A percentile compares a stretch with the other conserved stretches of the same genome.
These are phyloP conservation scores for Machimus atricapillus DNA, from an alignment of 2,888 invertebrate genomes.

Conservation along the genomic window DNA sequence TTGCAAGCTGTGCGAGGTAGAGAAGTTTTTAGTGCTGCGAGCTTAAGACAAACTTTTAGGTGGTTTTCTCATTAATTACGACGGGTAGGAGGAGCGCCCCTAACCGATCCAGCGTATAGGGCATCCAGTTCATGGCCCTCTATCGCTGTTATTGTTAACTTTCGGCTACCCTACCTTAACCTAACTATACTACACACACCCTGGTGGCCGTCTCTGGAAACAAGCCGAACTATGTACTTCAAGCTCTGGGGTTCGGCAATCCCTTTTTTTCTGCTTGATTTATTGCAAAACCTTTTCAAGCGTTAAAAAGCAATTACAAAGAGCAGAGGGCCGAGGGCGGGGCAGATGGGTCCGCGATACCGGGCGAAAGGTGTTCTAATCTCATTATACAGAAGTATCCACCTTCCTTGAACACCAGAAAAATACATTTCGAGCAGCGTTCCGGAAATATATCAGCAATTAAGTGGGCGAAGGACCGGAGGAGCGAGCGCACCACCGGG, in stretches of 20 bases:
- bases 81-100: not conserved
- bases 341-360: conserved; percentile 22
- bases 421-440: not conserved
- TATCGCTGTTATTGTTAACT: conserved; percentile 15
- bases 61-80: conserved; percentile 36
- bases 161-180: conserved; percentile 13
- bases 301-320: conserved; percentile 42
- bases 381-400: conserved; percentile 33
- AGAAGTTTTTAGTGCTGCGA: conserved; percentile 11
- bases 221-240: not conserved
- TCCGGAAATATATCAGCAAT: conserved; percentile 17
- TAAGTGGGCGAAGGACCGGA: not conserved
- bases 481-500: not conserved
- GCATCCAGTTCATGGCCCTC: not conserved
- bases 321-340: not conserved
- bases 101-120: not conserved
- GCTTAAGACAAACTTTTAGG: conserved; percentile 34
- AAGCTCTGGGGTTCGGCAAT: conserved; percentile 1
- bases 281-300: conserved; percentile 40
- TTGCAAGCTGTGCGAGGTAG: conserved; percentile 8
- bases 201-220: not conserved
- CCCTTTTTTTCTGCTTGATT: conserved; percentile 37
- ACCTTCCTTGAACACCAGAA: conserved; percentile 2
- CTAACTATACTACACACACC: not conserved
- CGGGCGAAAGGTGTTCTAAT: not conserved